These are phyloP conservation scores for Sula dactylatra DNA, from an alignment of 2,113 vertebrate species.

Conservation along the genomic window DNA sequence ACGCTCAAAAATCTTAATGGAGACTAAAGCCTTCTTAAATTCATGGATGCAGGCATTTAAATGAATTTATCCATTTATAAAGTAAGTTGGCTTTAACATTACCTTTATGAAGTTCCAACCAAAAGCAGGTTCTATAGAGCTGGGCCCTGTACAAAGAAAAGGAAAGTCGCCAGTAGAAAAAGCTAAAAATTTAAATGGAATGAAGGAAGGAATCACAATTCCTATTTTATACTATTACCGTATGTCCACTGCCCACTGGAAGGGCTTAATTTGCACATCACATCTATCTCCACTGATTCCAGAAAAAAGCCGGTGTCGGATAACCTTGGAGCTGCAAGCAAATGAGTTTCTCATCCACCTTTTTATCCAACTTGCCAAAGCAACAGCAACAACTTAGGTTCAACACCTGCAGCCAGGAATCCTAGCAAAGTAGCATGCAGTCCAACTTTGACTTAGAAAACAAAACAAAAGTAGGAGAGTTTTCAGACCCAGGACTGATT, in stretches of 20 bases:
- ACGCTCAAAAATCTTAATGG: background rate
- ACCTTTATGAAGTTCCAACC: background rate
- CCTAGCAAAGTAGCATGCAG: background rate
- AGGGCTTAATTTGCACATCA: accelerated
- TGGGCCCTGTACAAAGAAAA: background rate
- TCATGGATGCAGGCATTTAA: background rate
- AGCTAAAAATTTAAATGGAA: background rate
- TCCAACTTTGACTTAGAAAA: background rate
- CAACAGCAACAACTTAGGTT: background rate
- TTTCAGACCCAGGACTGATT: background rate
- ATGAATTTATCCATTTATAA: background rate
- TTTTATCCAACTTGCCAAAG: background rate
- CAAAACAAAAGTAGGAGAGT: background rate
- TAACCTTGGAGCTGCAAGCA: background rate
- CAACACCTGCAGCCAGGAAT: background rate
- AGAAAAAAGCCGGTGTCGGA: background rate
- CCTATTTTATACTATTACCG: background rate
- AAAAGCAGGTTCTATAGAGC: background rate
- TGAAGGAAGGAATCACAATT: background rate
- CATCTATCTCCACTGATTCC: background rate
- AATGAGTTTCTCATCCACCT: background rate
- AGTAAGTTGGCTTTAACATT: background rate
- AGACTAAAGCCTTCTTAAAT: background rate
- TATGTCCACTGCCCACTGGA: background rate
- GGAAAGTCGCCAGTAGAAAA: background rate